These are phyloP conservation scores for Masticophis lateralis DNA, from an alignment of 2,797 vertebrate genomes.

Conservation along the genomic window DNA sequence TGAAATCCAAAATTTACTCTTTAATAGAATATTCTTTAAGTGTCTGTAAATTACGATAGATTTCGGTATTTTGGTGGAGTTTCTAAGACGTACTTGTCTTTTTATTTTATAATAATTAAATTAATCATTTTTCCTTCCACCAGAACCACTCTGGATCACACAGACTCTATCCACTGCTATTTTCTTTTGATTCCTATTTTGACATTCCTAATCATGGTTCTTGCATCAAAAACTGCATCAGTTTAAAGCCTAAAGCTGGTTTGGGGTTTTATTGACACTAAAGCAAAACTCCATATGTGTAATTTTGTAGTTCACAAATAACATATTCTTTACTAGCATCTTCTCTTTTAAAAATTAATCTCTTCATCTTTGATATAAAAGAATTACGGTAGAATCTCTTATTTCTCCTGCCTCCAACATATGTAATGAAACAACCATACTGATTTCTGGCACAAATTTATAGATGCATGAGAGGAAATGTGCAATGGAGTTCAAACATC, in stretches of 20 bases:
- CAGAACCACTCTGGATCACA: background rate
- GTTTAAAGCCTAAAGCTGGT: constrained; percentile 1
- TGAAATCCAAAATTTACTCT: constrained; percentile 1
- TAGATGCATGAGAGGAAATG: constrained; percentile 18
- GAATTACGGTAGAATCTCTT: background rate
- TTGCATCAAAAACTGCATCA: background rate
- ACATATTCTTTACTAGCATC: constrained; percentile 22
- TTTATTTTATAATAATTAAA: background rate
- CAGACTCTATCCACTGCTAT: background rate
- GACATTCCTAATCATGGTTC: background rate
- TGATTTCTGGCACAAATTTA: constrained; percentile 19
- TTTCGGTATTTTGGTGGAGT: background rate
- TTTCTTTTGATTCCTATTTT: background rate
- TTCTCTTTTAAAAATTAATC: constrained; percentile 26
- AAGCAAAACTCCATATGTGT: constrained; percentile 7
- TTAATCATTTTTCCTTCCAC: background rate
- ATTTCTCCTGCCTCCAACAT: background rate
- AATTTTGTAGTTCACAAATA: background rate
- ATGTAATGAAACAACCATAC: constrained; percentile 23
- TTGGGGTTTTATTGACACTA: background rate
- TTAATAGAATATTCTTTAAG: background rate
- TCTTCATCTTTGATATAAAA: constrained; percentile 20
- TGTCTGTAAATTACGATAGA: background rate
- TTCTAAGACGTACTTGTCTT: background rate
- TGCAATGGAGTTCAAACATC: constrained; percentile 21